Percentiles rank a stretch among this genome's conserved stretches.
Conservation (phyloP, 2,888 invertebrate species). For the Drosophila fungiperda region DNA sequence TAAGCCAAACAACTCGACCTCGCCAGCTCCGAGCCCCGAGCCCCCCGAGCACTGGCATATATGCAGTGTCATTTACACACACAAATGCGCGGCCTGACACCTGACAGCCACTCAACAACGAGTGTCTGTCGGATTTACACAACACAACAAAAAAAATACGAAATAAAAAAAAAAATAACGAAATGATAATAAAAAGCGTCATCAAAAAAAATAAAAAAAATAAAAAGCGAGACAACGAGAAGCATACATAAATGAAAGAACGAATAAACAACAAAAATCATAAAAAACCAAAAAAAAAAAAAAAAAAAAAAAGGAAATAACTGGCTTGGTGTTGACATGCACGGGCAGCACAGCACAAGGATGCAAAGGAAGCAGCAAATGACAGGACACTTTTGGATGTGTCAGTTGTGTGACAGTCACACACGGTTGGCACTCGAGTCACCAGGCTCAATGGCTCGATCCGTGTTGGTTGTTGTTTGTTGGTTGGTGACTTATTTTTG, state of each 20-base stretch:
- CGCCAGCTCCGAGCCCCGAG: constrained; percentile 29
- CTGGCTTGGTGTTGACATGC: constrained; percentile 52
- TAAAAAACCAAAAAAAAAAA: constrained; percentile 17
- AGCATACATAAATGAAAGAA: constrained; percentile 69
- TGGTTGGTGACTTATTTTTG: constrained; percentile 43
- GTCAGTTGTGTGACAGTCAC: constrained; percentile 54
- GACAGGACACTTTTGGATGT: constrained; percentile 76
- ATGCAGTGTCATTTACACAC: constrained; percentile 60
- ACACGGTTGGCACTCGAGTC: constrained; percentile 12
- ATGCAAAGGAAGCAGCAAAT: constrained; percentile 33
- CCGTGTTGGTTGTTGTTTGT: constrained; percentile 23
- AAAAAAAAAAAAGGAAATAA: constrained; percentile 28
- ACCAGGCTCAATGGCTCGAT: constrained; percentile 7
- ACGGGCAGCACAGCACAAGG: constrained; percentile 6
- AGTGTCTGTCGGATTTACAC: constrained; percentile 75
- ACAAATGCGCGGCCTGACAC: constrained; percentile 64
- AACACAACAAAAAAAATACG: constrained; percentile 37
- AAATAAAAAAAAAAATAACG: constrained; percentile 44
- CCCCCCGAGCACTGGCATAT: constrained; percentile 25
- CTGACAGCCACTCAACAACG: constrained; percentile 76
- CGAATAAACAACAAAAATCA: constrained; percentile 35
- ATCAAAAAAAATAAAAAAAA: constrained; percentile 27
- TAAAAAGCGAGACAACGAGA: constrained; percentile 1
- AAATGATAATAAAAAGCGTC: constrained; percentile 57
- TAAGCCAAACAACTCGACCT: constrained; percentile 58